These are phyloP conservation scores for Coelopa frigida DNA, from an alignment of 1,140 invertebrate genomes.

Conservation along the genomic window DNA sequence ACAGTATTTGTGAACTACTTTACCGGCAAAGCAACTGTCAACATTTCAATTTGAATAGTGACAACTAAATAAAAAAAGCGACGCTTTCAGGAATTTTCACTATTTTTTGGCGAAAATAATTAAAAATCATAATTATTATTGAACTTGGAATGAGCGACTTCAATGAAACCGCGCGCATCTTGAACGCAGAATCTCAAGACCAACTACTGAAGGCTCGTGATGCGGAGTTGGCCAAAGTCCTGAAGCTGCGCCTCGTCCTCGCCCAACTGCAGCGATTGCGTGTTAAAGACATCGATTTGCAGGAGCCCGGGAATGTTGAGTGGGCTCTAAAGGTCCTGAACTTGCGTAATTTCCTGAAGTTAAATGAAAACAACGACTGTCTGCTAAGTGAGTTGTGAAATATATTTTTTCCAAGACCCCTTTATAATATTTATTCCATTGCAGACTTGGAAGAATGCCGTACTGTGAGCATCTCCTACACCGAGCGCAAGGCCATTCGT, in stretches of 20 bases:
- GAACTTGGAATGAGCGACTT: not conserved
- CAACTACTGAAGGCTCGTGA: conserved; percentile 8
- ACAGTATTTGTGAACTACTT: no score
- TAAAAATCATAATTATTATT: not conserved
- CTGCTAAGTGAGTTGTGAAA: conserved; percentile 5
- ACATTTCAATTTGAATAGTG: not conserved
- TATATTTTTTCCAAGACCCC: not conserved
- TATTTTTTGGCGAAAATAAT: not conserved
- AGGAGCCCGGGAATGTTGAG: conserved; percentile 7
- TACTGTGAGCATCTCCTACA: conserved; percentile 7
- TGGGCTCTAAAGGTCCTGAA: conserved; percentile 9
- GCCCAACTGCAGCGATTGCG: conserved; percentile 3
- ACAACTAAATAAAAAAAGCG: not conserved
- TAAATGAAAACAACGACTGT: conserved; percentile 7
- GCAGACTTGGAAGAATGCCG: conserved; percentile 2
- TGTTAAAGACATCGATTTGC: conserved; percentile 1
- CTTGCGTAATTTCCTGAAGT: conserved; percentile 8
- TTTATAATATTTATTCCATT: not conserved
- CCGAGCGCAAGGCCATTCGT: conserved; percentile 11
- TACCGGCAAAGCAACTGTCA: not conserved
- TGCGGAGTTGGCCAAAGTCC: conserved; percentile 8
- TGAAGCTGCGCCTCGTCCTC: conserved; percentile 8
- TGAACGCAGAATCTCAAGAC: conserved; percentile 12
- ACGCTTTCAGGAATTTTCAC: not conserved
- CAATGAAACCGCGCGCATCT: conserved; percentile 13